Evolutionary conservation across 2,888 invertebrate genomes (phyloP), one percentile per base, ranked within the genome.

Genomic region (Ophion slaviceki): DNA sequence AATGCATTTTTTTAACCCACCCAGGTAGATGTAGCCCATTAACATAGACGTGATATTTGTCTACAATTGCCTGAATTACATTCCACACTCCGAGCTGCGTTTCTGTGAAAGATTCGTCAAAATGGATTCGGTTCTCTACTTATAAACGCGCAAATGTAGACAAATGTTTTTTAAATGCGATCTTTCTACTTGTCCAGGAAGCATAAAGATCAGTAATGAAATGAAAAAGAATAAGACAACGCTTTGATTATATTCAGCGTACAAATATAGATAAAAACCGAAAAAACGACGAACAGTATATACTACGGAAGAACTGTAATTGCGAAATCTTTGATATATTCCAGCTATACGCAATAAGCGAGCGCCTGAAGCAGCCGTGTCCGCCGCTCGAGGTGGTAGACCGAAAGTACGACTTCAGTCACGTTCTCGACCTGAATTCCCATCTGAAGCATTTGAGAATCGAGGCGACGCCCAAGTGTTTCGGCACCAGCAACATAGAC

Each of bases 281-380:
- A 17, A 3, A 53, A 17, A 17, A 53, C 3, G 5, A 5, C 72
- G 11, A 5, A n/a, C 1, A 36, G n/a, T 45, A 70, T 75, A 24
- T 20, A 3, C 36, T 59, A 62, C 17, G 53, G 10, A 40, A 28
- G 59, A 75, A 59, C 0, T 32, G n/a, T 53, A 8, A 61, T 1
- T 2, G 24, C 17, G 0, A 6, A 24, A 61, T 61, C 2, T 2
- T 24, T 61, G 32, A 14, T 64, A 5, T 67, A 62, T 72, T 72
- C n/a, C 95, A 99, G 97, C 94, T 99, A 40, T 96, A 97, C 94
- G 97, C 99, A n/a, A 96, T 99, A 82, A 98, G 97, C 92, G 97
- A 98, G 93, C 95, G 98, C 87, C 95, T 99, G 74, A 97, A 97
- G 93, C 96, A 98, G 90, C 97, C 98, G 0, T 97, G 98, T 92